Conservation (phyloP, 2,888 invertebrate genomes). For the Andrena bucephala region DNA sequence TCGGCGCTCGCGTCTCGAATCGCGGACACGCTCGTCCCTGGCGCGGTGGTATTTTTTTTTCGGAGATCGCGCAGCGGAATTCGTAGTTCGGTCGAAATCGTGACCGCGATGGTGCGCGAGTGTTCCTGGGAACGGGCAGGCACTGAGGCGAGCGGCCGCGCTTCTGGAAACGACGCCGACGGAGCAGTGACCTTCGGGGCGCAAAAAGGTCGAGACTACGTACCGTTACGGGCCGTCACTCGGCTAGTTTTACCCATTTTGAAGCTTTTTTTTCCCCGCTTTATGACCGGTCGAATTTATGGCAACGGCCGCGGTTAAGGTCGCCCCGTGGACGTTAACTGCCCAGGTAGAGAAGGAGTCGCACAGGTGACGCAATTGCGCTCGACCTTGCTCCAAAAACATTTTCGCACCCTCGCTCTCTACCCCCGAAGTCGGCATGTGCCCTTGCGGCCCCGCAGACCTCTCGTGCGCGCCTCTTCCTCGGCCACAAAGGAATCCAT, state of each 20-base stretch:
- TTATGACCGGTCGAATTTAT: conserved; percentile 68
- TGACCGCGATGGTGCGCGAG: conserved; percentile 29
- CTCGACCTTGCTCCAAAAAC: conserved; percentile 82
- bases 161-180: conserved; percentile 47
- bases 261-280: conserved; percentile 32
- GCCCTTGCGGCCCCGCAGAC: conserved; percentile 14
- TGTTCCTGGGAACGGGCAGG: conserved; percentile 32
- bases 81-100: conserved; percentile 38
- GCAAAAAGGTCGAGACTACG: conserved; percentile 50
- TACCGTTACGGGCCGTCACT: conserved; percentile 51
- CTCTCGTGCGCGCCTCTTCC: conserved; percentile 29
- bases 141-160: conserved; percentile 24
- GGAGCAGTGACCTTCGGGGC: conserved; percentile 53
- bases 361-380: conserved; percentile 83
- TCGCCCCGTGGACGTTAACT: conserved; percentile 49
- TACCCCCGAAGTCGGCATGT: conserved; percentile 16
- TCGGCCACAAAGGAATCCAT: conserved; percentile 55
- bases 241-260: conserved; percentile 46
- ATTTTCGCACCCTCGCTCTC: conserved; percentile 75
- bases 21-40: background rate
- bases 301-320: conserved; percentile 58
- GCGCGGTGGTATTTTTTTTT: background rate
- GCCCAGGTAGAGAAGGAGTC: conserved; percentile 60
- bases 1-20: conserved; percentile 9
- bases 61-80: conserved; percentile 4